phyloP scores from a whole-genome alignment of 1,140 invertebrate species.

The Bombyx mori region ASM3026992v2 NC_085129.1:4794001-4794500 shows the following conservation, averaged over 20 bases:
- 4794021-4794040: no score
- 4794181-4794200: no score
- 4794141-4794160: no score
- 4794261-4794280: conserved; percentile 1
- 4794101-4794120: no score
- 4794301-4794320: not conserved
- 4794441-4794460: conserved; percentile 41
- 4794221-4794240: not conserved
- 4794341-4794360: conserved; percentile 1
- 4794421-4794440: conserved; percentile 50
- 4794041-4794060: no score
- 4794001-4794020: no score
- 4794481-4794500: no score
- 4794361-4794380: conserved; percentile 10
- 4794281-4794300: conserved; percentile 5
- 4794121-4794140: no score
- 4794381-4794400: conserved; percentile 23
- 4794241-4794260: not conserved
- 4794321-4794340: conserved; percentile 4
- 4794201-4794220: no score
- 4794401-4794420: conserved; percentile 27
- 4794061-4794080: no score
- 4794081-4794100: no score
- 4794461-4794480: not conserved
- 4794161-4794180: no score